Base-by-base conservation (phyloP, 2,888 invertebrate genomes). In the Myopa tessellatipennis region DNA sequence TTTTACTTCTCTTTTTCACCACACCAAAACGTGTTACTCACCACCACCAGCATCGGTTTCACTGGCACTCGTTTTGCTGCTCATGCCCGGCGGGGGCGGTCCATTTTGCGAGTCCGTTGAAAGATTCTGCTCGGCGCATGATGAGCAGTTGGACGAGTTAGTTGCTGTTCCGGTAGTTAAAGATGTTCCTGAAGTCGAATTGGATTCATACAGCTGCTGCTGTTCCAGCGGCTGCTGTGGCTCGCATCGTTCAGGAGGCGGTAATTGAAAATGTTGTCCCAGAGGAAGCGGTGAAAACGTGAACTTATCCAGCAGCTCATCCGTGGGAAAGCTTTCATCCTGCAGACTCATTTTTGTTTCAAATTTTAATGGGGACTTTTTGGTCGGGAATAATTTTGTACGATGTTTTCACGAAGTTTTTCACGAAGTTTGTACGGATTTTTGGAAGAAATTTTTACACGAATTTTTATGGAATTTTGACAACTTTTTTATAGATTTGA, bases 321-420 rank as follows among this genome's bases (percentile, higher is more conserved):
- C 87, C 0, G 82, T 74, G 4, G 88, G 88, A 78, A 88, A 88
- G 77, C 87, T 88, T 80, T 88, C 88, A 80, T 88, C 88, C 71
- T 86, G 83, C 58, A 88, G 77, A 77, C 85, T 88, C 88, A 88
- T 88, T 34, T 38, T 65, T 4, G 7, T 10, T 45, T 45, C 45
- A 45, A 34, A 36, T 52, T 52, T 70, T 52, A 12, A 38, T 69
- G 2, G 14, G 69, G 40, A 4, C 45, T 8, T 40, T 26, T 69
- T 50, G 16, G 12, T 63, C 5, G 18, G 26, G 26, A 26, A 26
- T 26, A 26, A 26, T 26, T 26, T 26, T 26, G 26, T 26, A 26
- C 26, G 26, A 26, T 1, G 26, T 26, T 26, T 26, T 26, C 26
- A 26, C 26, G 26, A 26, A 26, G 26, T 26, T 26, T 26, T 26